Percentiles rank a stretch among this genome's conserved stretches.
Evolutionary conservation across 2,113 vertebrate species (phyloP).

Genomic region (Sphyrna mokarran): DNA sequence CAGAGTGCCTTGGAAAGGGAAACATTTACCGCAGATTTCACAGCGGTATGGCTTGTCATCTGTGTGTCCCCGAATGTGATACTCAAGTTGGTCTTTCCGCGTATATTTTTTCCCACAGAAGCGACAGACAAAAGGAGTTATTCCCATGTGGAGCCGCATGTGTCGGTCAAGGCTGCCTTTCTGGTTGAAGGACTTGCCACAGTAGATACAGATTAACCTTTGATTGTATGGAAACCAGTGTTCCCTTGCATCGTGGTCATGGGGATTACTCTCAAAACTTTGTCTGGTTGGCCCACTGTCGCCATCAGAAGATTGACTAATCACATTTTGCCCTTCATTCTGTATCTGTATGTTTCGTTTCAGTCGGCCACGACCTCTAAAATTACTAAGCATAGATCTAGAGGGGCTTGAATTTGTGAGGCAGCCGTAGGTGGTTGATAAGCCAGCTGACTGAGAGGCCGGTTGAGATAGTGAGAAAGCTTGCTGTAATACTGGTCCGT

Average conservation of each 20-base stretch:
- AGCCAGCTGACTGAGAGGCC: slow-evolving; percentile 58
- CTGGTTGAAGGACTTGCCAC: slow-evolving; percentile 98
- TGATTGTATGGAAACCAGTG: slow-evolving; percentile 95
- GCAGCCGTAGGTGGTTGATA: slow-evolving; percentile 66
- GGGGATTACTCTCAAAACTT: slow-evolving; percentile 71
- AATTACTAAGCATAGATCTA: slow-evolving; percentile 83
- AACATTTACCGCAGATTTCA: slow-evolving; percentile 97
- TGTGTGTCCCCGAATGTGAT: slow-evolving; percentile 96
- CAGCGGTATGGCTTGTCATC: slow-evolving; percentile 98
- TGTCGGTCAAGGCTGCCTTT: slow-evolving; percentile 96
- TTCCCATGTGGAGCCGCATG: slow-evolving; percentile 98
- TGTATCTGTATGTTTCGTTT: slow-evolving; percentile 67
- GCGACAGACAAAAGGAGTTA: slow-evolving; percentile 96
- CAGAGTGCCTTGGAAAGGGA: slow-evolving; percentile 96
- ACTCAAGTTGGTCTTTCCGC: slow-evolving; percentile 95
- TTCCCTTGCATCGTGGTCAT: slow-evolving; percentile 75
- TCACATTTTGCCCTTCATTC: background rate
- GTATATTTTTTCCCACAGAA: slow-evolving; percentile 98
- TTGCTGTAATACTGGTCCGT: slow-evolving; percentile 77
- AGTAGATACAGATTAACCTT: slow-evolving; percentile 94
- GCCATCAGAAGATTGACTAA: slow-evolving; percentile 40
- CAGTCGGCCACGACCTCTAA: slow-evolving; percentile 75
- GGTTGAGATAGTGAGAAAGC: slow-evolving; percentile 76
- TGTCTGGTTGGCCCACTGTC: slow-evolving; percentile 47
- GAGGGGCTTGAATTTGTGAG: slow-evolving; percentile 83